These are phyloP conservation scores for Oreotragus oreotragus DNA, from an alignment of 2,113 vertebrate genomes.

Conservation along the genomic window DNA sequence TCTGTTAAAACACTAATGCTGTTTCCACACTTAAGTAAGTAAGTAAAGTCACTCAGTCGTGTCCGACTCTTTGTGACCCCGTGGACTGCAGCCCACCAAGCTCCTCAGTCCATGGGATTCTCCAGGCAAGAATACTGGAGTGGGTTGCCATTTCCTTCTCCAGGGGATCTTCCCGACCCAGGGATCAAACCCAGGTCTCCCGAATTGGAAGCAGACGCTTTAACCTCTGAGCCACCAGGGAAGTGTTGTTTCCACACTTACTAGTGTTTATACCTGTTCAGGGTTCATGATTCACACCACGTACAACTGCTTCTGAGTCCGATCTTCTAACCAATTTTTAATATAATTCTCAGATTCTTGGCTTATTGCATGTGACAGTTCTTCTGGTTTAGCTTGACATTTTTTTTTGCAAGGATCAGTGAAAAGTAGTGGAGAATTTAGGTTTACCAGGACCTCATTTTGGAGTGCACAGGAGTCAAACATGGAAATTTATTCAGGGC, in stretches of 20 bases:
- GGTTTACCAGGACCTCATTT: background rate
- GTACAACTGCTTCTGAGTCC: background rate
- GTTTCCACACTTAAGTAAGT: background rate
- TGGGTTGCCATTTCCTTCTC: too few relatives aligned
- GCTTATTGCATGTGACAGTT: background rate
- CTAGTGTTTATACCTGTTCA: background rate
- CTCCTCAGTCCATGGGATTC: too few relatives aligned
- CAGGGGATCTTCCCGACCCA: too few relatives aligned
- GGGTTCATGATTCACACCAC: background rate
- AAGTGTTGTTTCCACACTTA: background rate
- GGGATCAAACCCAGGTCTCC: too few relatives aligned
- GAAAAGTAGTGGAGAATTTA: constrained; percentile 6
- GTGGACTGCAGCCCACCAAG: too few relatives aligned
- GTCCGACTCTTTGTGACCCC: too few relatives aligned
- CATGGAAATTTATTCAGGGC: background rate
- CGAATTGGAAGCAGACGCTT: too few relatives aligned
- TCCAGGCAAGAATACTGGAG: too few relatives aligned
- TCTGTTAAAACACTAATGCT: background rate
- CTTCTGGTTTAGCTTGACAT: background rate
- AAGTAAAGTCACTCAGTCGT: too few relatives aligned
- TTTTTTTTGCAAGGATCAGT: background rate
- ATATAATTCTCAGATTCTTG: background rate
- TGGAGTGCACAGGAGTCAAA: background rate
- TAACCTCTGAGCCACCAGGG: too few relatives aligned
- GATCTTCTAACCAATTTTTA: background rate